Conservation (phyloP, 1,140 invertebrate species). For the Paramacrobiotus metropolitanus region DNA sequence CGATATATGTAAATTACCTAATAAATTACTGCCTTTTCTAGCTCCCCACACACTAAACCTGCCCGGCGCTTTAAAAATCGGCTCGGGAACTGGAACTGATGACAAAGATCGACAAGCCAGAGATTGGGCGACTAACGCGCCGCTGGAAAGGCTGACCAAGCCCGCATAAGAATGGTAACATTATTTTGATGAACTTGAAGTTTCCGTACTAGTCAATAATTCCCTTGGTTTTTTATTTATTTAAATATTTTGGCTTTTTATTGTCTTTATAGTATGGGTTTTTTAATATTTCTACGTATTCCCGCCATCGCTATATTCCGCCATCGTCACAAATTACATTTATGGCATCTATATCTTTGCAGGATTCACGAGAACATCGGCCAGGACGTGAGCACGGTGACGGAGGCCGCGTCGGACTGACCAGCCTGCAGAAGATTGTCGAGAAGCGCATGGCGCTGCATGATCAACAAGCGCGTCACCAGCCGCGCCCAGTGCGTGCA, state of each 20-base stretch:
- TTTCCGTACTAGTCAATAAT: background rate
- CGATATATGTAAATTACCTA: background rate
- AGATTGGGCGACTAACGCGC: slow-evolving; percentile 34
- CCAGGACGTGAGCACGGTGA: background rate
- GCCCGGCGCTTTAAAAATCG: slow-evolving; percentile 12
- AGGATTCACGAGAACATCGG: background rate
- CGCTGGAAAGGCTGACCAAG: slow-evolving; percentile 39
- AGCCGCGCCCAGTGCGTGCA: slow-evolving; percentile 35
- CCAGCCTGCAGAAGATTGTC: slow-evolving; percentile 34
- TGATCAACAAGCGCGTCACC: slow-evolving; percentile 48
- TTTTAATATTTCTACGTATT: too few relatives aligned
- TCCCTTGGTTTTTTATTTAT: too few relatives aligned
- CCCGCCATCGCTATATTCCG: too few relatives aligned
- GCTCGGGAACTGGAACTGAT: slow-evolving; percentile 18
- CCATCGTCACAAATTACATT: too few relatives aligned
- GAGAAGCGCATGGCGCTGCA: slow-evolving; percentile 48
- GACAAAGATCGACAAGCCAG: slow-evolving; percentile 16
- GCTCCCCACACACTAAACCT: slow-evolving; percentile 19
- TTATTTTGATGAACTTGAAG: background rate
- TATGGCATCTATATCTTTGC: too few relatives aligned
- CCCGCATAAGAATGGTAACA: slow-evolving; percentile 37
- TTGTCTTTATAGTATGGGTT: too few relatives aligned
- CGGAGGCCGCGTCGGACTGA: background rate
- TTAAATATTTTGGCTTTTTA: too few relatives aligned
- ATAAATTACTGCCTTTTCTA: slow-evolving; percentile 9